Base-by-base conservation (phyloP, 2,888 invertebrate genomes). In the Oithona nana region DNA sequence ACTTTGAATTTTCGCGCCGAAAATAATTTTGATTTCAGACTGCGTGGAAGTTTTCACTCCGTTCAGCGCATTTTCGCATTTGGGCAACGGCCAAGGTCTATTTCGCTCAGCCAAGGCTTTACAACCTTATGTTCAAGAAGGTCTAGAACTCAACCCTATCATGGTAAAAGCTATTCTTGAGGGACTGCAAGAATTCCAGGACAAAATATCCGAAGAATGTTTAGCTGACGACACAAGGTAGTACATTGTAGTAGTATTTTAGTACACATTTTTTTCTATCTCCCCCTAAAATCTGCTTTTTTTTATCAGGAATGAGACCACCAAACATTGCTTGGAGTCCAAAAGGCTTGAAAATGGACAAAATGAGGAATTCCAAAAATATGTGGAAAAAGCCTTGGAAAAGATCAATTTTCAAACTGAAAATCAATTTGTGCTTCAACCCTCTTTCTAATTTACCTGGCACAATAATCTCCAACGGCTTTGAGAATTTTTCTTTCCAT, bases 391-490 rank as follows among this genome's bases (percentile, higher is more conserved):
- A 11, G 39, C 39, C 6, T 11, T 39, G 16, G 16, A 39, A 6
- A 39, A 39, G n/a, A n/a, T n/a, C n/a, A n/a, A n/a, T n/a, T n/a
- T n/a, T n/a, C n/a, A n/a, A n/a, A n/a, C n/a, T n/a, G n/a, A n/a
- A n/a, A n/a, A n/a, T n/a, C n/a, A n/a, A n/a, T n/a, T n/a, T n/a
- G n/a, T n/a, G n/a, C 39, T 39, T 39, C 39, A 39, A 16, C 39
- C 39, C 6, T 39, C 39, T 16, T 39, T 24, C 22, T 29, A 1
- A n/a, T 61, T 28, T 16, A 64, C 64, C 30, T 63, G 31, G 30
- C 20, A 29, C 64, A 64, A 49, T 26, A 64, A 13, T 31, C 13
- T 4, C 62, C 62, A 28, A 63, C 57, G 1, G 31, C 48, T 3
- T 13, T 13, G 13, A 64, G 52, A 16, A 64, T 28, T 4, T 16